These are phyloP conservation scores for Pelodiscus sinensis DNA, from an alignment of 2,113 vertebrate genomes.

Conservation along the genomic window DNA sequence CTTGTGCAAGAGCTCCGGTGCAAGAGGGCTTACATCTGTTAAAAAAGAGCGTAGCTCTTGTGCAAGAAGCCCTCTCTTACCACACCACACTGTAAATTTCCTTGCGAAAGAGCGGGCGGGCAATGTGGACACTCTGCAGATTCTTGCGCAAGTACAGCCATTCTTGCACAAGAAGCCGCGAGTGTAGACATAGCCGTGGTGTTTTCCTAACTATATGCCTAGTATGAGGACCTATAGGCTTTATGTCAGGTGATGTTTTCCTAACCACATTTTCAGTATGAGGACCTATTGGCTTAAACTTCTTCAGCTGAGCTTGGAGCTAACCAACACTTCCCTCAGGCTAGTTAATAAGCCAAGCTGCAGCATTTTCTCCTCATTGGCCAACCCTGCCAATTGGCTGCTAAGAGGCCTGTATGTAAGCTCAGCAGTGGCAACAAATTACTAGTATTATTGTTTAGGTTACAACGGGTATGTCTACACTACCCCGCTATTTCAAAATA, in stretches of 20 bases:
- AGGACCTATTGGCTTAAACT: background rate
- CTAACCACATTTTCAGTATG: background rate
- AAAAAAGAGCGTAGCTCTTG: too few relatives aligned
- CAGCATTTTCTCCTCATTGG: background rate
- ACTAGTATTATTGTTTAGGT: background rate
- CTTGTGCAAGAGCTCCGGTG: too few relatives aligned
- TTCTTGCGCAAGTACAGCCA: too few relatives aligned
- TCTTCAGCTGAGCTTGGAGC: background rate
- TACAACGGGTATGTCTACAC: too few relatives aligned
- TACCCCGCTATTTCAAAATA: too few relatives aligned
- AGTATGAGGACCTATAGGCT: background rate
- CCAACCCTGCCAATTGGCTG: background rate
- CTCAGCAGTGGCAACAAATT: background rate
- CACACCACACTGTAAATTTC: too few relatives aligned
- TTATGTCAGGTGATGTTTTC: background rate
- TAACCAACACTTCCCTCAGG: background rate
- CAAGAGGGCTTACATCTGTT: too few relatives aligned
- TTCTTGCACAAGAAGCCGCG: too few relatives aligned
- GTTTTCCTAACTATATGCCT: background rate
- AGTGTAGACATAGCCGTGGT: too few relatives aligned
- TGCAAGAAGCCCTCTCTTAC: too few relatives aligned
- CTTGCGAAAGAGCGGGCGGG: too few relatives aligned
- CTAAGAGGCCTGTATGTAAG: background rate
- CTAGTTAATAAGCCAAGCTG: background rate
- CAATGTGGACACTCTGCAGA: too few relatives aligned